A percentile compares a stretch with the other conserved stretches of the same genome.
phyloP scores from a whole-genome alignment of 1,140 invertebrate genomes.

The Lepidurus packardi region DNA sequence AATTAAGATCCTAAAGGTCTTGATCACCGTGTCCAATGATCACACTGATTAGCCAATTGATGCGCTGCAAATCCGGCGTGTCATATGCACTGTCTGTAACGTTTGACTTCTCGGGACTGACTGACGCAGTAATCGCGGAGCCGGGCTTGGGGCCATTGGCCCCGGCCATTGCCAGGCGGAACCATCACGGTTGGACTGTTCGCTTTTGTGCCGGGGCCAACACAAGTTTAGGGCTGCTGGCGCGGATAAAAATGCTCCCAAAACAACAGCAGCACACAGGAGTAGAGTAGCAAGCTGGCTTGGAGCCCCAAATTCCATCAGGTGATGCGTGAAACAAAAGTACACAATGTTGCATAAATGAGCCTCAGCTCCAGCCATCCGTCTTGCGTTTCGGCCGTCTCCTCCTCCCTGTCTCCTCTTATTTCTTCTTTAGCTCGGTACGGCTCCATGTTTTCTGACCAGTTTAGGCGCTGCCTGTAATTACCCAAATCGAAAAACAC shows the following conservation, averaged over 20 bases:
- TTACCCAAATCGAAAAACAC: conserved; percentile 11
- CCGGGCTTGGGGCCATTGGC: background rate
- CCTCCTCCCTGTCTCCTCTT: background rate
- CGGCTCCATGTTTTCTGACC: background rate
- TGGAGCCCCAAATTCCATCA: background rate
- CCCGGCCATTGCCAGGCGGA: background rate
- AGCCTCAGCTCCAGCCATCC: background rate
- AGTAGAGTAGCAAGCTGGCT: too few relatives aligned
- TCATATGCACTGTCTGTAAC: background rate
- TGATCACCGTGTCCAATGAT: conserved; percentile 10
- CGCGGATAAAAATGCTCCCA: too few relatives aligned
- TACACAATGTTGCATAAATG: conserved; percentile 22
- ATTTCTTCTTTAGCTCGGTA: conserved; percentile 10
- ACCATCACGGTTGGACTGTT: background rate
- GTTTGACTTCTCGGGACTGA: conserved; percentile 12
- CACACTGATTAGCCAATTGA: conserved; percentile 9
- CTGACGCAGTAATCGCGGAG: background rate
- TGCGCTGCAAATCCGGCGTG: conserved; percentile 1
- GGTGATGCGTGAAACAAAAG: conserved; percentile 7
- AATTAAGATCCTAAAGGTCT: conserved; percentile 14
- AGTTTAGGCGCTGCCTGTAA: conserved; percentile 5
- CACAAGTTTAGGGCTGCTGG: background rate
- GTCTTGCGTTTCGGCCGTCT: conserved; percentile 2
- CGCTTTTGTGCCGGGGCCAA: background rate
- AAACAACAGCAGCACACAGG: too few relatives aligned